Evolutionary conservation across 2,888 invertebrate genomes (phyloP), one percentile per base, ranked within the genome.

Genomic region (Spodoptera picta): DNA sequence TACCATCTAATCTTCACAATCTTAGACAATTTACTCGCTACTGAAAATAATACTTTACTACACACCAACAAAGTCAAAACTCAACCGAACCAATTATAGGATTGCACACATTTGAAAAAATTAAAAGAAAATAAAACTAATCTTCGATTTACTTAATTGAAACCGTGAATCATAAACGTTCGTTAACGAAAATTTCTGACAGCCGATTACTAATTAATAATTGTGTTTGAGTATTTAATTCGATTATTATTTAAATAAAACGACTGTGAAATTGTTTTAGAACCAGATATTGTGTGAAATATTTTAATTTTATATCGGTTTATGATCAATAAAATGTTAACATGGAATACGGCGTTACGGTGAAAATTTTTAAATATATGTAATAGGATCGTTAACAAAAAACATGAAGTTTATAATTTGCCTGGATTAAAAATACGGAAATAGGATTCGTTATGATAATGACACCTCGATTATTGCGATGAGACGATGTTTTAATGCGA

Each of bases 121-220:
- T 56, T 69, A 69, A 65, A 52, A 52, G 36, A 71, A 79, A 73
- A 73, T 77, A 58, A 79, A 73, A 71, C 65, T 75, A 69, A 79
- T 79, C 66, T 73, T 27, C 79, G 77, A 79, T 79, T 79, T 77
- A 69, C 62, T 72, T 77, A 77, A 79, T 79, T 79, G 80, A 76
- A 62, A 74, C 80, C 80, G 76, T 79, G 78, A 76, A 77, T 79
- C 79, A 68, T 79, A 79, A 79, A 76, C 63, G 80, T 79, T 79
- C 78, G 78, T 79, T 79, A 79, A 71, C 61, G 67, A 62, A 75
- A 68, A 63, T 50, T 60, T 75, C 66, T 71, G 75, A 79, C 75
- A 77, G 63, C 65, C 73, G 68, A 67, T 63, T 68, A 57, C 60
- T 78, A 75, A 75, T 80, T 73, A 79, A 73, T 78, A 76, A 81